Evolutionary conservation across 92 coral and sea anemone genomes (phyloP), one percentile per base, ranked within the genome.

Genomic region (Parazoanthus swiftii): DNA sequence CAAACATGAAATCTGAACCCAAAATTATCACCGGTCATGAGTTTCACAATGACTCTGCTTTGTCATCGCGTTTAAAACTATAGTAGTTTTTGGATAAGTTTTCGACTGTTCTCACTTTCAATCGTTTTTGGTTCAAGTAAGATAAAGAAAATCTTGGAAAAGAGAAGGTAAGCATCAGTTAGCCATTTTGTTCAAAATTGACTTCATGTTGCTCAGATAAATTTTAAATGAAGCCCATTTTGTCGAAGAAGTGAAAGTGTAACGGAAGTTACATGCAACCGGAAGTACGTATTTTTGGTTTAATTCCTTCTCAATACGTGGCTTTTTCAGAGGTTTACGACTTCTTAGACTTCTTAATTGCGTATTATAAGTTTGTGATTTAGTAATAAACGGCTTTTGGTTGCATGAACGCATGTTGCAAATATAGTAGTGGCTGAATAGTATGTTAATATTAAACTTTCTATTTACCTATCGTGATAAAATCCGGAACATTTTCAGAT

Each of bases 191-290:
- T 25, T 21, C 81, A 9, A 77, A 76, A 77, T 36, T 77, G 58
- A 43, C 81, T 43, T 58, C n/a, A 46, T 44, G 56, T 77, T 44
- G 81, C 36, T 77, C 26, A 77, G 59, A 77, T 77, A 42, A 8
- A 44, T 21, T 77, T 77, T 77, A 3, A 77, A 77, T 77, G 81
- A 13, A 77, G 59, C 58, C 81, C 81, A 26, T 21, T 77, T 77
- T 42, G 58, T 77, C 58, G 33, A 44, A 77, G 36, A 77, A 77
- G 33, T 77, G 58, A 44, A 77, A 77, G 46, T 77, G 81, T 77
- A 77, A 77, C 35, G 81, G 81, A 77, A 43, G 81, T 44, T 77
- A 77, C 56, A 77, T 43, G 81, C 48, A 77, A 77, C 81, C 29
- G 81, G 81, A 77, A 77, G 81, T 77, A 20, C 35, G 81, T 77